Conservation (phyloP, 2,113 vertebrate species). For the Gymnogyps californianus region DNA sequence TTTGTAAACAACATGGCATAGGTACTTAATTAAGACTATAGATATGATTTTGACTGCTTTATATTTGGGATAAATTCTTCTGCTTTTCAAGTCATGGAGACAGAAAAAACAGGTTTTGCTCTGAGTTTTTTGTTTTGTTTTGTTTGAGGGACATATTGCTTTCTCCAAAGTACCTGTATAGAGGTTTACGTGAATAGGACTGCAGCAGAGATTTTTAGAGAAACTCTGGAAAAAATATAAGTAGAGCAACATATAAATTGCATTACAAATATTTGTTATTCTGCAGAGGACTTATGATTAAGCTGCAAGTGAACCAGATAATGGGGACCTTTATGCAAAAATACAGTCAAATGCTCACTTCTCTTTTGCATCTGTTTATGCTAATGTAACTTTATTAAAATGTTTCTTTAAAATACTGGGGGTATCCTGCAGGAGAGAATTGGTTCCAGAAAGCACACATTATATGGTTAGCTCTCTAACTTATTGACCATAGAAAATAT, state of each 20-base stretch:
- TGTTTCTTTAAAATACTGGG: background rate
- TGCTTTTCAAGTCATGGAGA: background rate
- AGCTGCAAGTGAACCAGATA: background rate
- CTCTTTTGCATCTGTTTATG: background rate
- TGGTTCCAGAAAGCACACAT: background rate
- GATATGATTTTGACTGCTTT: background rate
- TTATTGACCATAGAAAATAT: background rate
- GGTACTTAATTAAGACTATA: background rate
- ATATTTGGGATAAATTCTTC: background rate
- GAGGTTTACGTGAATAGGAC: background rate
- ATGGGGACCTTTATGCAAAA: background rate
- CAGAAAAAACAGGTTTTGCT: background rate
- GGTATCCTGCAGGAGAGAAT: background rate
- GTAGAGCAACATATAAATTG: background rate
- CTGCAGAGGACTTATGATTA: background rate
- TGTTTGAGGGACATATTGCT: background rate
- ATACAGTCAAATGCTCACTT: background rate
- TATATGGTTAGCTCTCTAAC: background rate
- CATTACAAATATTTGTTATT: background rate
- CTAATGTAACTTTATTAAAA: background rate
- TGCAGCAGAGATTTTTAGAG: background rate
- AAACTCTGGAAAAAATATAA: background rate
- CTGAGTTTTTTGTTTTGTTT: background rate
- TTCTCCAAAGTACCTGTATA: background rate
- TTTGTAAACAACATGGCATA: background rate